A percentile compares a stretch with the other conserved stretches of the same genome.
Evolutionary conservation across 2,888 invertebrate species (phyloP).

Genomic region (Drosophila rellima): DNA sequence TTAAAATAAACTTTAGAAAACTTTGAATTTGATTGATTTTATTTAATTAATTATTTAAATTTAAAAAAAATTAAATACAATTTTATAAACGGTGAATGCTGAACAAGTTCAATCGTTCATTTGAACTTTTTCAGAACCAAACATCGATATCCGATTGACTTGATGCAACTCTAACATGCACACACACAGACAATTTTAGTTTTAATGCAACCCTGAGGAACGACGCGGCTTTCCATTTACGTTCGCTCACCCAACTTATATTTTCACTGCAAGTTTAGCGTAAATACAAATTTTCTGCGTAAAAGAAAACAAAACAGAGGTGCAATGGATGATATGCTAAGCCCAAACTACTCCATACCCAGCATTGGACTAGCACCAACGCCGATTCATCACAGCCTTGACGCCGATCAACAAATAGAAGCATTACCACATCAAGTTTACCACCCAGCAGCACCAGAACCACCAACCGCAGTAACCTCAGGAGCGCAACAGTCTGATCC

Average conservation of each 20-base stretch:
- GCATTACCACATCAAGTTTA: conserved; percentile 91
- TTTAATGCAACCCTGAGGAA: conserved; percentile 19
- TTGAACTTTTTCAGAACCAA: no score
- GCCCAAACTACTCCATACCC: conserved; percentile 95
- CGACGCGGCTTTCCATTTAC: conserved; percentile 63
- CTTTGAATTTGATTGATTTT: no score
- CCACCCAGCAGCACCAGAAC: conserved; percentile 88
- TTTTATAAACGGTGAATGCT: no score
- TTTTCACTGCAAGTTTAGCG: conserved; percentile 23
- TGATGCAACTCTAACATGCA: background rate
- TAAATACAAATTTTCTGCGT: background rate
- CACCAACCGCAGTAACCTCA: conserved; percentile 62
- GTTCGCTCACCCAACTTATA: conserved; percentile 13
- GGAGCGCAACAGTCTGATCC: conserved; percentile 54
- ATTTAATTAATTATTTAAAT: no score
- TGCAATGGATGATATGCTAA: conserved; percentile 95
- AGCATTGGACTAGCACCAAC: conserved; percentile 91
- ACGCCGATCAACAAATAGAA: conserved; percentile 94
- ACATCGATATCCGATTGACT: background rate
- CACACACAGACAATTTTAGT: background rate
- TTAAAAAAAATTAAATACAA: no score
- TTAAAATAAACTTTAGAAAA: no score
- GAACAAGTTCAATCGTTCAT: no score
- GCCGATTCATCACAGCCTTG: conserved; percentile 93
- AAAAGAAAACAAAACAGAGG: background rate